These are phyloP conservation scores for Selenia dentaria DNA, from an alignment of 2,888 invertebrate genomes.

Conservation along the genomic window DNA sequence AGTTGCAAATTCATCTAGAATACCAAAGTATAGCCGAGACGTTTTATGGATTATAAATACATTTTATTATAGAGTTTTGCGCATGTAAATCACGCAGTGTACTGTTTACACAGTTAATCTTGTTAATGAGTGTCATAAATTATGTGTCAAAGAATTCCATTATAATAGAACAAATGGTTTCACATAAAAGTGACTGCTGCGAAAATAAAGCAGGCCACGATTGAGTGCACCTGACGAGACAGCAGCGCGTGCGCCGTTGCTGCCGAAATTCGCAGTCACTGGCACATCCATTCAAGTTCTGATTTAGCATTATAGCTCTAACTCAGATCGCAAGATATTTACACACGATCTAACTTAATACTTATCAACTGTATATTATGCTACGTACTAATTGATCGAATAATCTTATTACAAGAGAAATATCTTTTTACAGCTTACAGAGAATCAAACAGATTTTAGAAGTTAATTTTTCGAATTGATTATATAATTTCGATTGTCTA, in stretches of 20 bases:
- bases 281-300: constrained; percentile 37
- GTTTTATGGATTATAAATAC: constrained; percentile 1
- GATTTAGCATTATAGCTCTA: constrained; percentile 44
- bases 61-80: constrained; percentile 3
- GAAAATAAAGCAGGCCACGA: constrained; percentile 38
- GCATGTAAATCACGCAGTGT: constrained; percentile 7
- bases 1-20: constrained; percentile 2
- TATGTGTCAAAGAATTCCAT: constrained; percentile 6
- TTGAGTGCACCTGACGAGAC: constrained; percentile 41
- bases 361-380: no score
- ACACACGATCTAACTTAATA: constrained; percentile 14
- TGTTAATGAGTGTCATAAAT: constrained; percentile 21
- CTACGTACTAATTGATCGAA: no score
- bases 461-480: no score
- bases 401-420: no score
- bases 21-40: constrained; percentile 5
- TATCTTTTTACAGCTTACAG: no score
- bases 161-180: constrained; percentile 22
- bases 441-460: no score
- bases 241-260: constrained; percentile 44
- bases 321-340: constrained; percentile 18
- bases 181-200: constrained; percentile 18
- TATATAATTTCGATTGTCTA: no score
- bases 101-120: constrained; percentile 16
- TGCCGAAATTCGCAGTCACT: constrained; percentile 55